Base-by-base conservation (phyloP, 2,888 invertebrate species). In the Neoscelio sp. region DNA sequence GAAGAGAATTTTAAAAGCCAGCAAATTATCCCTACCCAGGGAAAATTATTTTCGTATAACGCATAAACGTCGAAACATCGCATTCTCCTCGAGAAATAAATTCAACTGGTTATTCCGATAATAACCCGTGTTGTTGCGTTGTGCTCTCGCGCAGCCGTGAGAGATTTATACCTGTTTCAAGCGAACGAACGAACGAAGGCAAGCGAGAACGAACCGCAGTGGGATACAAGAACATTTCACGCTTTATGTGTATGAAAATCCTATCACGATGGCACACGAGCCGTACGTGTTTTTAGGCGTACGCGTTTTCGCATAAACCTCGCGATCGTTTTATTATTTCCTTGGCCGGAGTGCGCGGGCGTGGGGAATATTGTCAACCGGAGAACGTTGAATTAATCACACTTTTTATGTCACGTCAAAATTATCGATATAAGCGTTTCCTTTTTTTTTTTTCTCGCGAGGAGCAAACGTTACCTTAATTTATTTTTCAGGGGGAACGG, bases 31-130 rank as follows among this genome's bases (percentile, higher is more conserved):
- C 76, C 73, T 54, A 70, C 67, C 35, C 28, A 62, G 28, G 75
- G 71, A 75, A 75, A 75, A 75, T 79, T 79, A 75, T 79, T 79
- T 79, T 79, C 75, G 79, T 79, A 79, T 79, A 71, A 71, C 62
- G 71, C 79, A 75, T 79, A 79, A 75, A 71, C 23, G 79, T 75
- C 79, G 79, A 79, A 79, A 75, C 71, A 75, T 79, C 48, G 71
- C 67, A 60, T 75, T 70, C 74, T 75, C 70, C 17, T 75, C 48
- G 64, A 56, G 70, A 79, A 75, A 79, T 79, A 79, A 79, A 79
- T 79, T 79, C 79, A 75, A 70, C 79, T 79, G 79, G 79, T 79
- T 79, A 79, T 79, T 79, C 70, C 70, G 75, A 79, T 79, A 75
- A 79, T 79, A 79, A 79, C 75, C 79, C 65, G 74, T 70, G 75